Evolutionary conservation across 1,140 invertebrate genomes (phyloP).

Genomic region (Coelopa frigida): DNA sequence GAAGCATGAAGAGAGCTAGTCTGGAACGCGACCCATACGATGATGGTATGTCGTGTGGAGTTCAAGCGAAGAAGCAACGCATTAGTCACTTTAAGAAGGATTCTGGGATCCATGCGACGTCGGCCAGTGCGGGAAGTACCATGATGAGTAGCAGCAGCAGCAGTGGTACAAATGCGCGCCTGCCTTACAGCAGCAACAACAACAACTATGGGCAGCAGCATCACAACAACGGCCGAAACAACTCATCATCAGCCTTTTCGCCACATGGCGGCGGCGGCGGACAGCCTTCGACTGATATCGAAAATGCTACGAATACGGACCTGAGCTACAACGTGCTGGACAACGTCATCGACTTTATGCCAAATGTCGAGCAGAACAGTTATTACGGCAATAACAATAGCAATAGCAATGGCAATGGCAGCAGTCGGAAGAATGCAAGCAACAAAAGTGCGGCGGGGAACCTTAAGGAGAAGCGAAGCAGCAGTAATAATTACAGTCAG

Average conservation of each 20-base stretch:
- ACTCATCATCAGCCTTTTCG: conserved; percentile 1
- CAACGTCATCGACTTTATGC: conserved; percentile 38
- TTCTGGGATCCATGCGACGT: neutral
- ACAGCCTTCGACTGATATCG: conserved; percentile 17
- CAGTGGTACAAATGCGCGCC: neutral
- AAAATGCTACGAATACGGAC: conserved; percentile 28
- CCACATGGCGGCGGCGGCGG: neutral
- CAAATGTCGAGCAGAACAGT: conserved; percentile 15
- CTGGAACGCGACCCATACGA: conserved; percentile 43
- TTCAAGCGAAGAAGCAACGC: conserved; percentile 63
- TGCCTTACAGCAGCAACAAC: neutral
- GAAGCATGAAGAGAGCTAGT: conserved; percentile 26
- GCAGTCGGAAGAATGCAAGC: conserved; percentile 9
- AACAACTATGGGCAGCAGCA: too few species aligned
- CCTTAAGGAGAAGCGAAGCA: conserved; percentile 20
- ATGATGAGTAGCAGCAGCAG: conserved; percentile 1
- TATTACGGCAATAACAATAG: conserved; percentile 9
- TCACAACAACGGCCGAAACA: neutral
- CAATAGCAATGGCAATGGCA: conserved; percentile 15
- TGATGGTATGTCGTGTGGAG: conserved; percentile 49
- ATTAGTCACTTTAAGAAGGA: conserved; percentile 69
- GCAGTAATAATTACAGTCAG: conserved; percentile 17
- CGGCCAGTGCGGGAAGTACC: neutral
- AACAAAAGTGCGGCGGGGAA: neutral
- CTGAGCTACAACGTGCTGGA: conserved; percentile 39